Base-by-base conservation (phyloP, 2,113 vertebrate species). In the Paedocypris sp. region DNA sequence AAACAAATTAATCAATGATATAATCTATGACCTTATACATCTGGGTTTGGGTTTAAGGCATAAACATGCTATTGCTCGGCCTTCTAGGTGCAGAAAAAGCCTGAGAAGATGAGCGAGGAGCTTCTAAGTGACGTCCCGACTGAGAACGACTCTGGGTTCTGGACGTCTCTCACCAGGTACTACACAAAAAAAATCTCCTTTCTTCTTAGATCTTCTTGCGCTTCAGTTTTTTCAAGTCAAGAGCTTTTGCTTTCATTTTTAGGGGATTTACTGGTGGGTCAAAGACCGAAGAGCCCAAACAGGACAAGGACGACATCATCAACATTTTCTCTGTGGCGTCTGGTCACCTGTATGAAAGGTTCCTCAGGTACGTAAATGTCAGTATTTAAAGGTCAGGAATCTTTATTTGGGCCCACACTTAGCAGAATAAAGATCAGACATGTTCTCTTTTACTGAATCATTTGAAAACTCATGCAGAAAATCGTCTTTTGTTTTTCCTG, bases 321-420 rank as follows among this genome's bases (percentile, higher is more conserved):
- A 99, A 99, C 73, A 99, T 99, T 66, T 99, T 99, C 83, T 99
- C 95, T 0, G 85, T 99, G 78, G 95, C 95, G 28, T 99, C 94
- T 3, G 95, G 95, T 66, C 93, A 98, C 75, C 85, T 99, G 0
- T 99, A 98, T 8, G 94, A 99, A 74, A 79, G 95, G 73, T 99
- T 99, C 81, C 87, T 98, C 60, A 90, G 94, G 94, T 97, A 51
- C 80, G 86, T 16, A 9, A n/a, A n/a, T n/a, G n/a, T n/a, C n/a
- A n/a, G n/a, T n/a, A n/a, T n/a, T n/a, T n/a, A n/a, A n/a, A n/a
- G n/a, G n/a, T n/a, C n/a, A n/a, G n/a, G n/a, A n/a, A n/a, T n/a
- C n/a, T n/a, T n/a, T n/a, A n/a, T n/a, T n/a, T n/a, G n/a, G n/a
- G n/a, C n/a, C n/a, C n/a, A n/a, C n/a, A n/a, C n/a, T n/a, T n/a